Base-by-base conservation (phyloP, 2,797 vertebrate genomes). In the Poecile montanus region DNA sequence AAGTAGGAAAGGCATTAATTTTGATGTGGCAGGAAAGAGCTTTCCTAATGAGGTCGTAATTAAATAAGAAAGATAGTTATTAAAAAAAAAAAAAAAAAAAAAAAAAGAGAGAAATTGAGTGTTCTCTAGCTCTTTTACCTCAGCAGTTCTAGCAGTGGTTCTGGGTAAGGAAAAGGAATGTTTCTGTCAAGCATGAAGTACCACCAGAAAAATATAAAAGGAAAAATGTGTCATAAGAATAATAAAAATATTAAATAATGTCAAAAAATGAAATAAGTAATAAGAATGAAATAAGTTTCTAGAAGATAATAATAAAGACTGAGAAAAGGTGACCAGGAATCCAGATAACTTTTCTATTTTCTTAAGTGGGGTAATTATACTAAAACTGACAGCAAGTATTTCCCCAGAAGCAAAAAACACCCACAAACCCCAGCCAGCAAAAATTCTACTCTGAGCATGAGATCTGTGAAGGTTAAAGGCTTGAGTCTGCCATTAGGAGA, bases 381-480 rank as follows among this genome's bases (percentile, higher is more conserved):
- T 76, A 79, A 95, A 94, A 78, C 27, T 93, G 85, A 82, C 53
- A 58, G 42, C 32, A 82, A 90, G 26, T 91, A 48, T 81, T 94
- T 94, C 71, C 71, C 56, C 80, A 51, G 45, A 38, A 71, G 68
- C 77, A 93, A 94, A 91, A 91, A 95, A 58, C 30, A 62, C 53
- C 38, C 68, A 42, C 50, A 78, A 75, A 62, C 5, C 5, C 34
- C 44, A 91, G 53, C 13, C 36, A 90, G 74, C 34, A 32, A 71
- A 77, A 93, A 71, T 40, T 47, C 19, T 0, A 0, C 65, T 77
- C 65, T 58, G 20, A 84, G 45, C 53, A 16, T 34, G 40, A 94
- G 51, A 54, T 75, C 40, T 80, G 27, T 93, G 94, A 96, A 94
- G 80, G 83, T 90, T 67, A 87, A 91, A 91, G 67, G 30, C 89